Base-by-base conservation (phyloP, 2,888 invertebrate genomes). In the Plusia festucae region DNA sequence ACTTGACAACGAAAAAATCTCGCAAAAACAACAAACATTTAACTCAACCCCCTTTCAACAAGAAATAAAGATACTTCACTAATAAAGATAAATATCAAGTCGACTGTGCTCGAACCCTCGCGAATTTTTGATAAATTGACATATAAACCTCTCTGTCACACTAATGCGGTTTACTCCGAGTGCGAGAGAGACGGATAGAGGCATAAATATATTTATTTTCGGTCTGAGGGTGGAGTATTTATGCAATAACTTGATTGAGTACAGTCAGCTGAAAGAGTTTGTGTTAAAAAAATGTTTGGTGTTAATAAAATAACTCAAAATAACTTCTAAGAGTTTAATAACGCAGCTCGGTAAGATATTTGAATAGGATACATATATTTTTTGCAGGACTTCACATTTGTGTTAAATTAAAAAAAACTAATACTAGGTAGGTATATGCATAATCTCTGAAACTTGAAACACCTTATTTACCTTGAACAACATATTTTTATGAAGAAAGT, bases 121-220 rank as follows among this genome's bases (percentile, higher is more conserved):
- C 68, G 57, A 75, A 70, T 78, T 83, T 71, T 78, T 85, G 83
- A 85, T 85, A 83, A 82, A 85, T 85, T 78, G 76, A 60, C 65
- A 46, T 65, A 60, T 62, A 0, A 9, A 11, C 53, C 24, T 78
- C 78, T 67, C 76, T 59, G 20, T 82, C 59, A 27, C 52, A 52
- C 68, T 20, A 60, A 24, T 0, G 20, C 16, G 18, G 34, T 32
- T 66, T 60, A 7, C 0, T 13, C 16, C 22, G 7, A 34, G 68
- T 55, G 20, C 56, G 74, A 79, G 46, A 68, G 68, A 68, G 79
- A 79, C 9, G 44, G 52, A 18, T 11, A 59, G 27, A 30, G 70
- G 73, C 79, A 83, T 82, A 82, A 82, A 83, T 85, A 82, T 84
- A 84, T 83, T 86, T 85, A 85, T 83, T 81, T 66, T 65, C 51